Base-by-base conservation (phyloP, 2,888 invertebrate species). In the Drosophila borborema region DNA sequence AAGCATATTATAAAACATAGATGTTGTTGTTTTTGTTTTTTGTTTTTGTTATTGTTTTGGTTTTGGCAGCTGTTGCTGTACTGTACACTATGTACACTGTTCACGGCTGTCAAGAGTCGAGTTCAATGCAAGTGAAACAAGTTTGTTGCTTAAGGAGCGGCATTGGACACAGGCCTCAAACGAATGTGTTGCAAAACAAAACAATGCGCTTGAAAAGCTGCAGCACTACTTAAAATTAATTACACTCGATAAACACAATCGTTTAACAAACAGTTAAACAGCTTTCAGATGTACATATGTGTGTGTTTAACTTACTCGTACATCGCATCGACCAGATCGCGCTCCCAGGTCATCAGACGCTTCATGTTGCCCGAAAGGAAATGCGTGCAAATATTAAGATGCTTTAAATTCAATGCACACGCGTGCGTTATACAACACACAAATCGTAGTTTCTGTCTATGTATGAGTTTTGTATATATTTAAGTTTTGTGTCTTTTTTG, bases 261-360 rank as follows among this genome's bases (percentile, higher is more conserved):
- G 73, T 64, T 76, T 79, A 81, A 61, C 63, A 66, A 61, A 10
- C 46, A 36, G 56, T 38, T 67, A 38, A 59, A 36, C 46, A 28
- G 46, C 23, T 36, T 46, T 46, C 36, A 59, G 12, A 18, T 51
- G 8, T 49, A 31, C 2, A 0, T 23, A 1, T 14, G 23, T 51
- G 10, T 56, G 14, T 59, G 49, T 66, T 14, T 67, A 64, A 91
- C 91, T 91, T 89, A 91, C 92, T 90, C 91, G 80, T 91, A 91
- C 91, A 91, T 91, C 62, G 92, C 92, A 82, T 91, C 91, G 68
- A 91, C 91, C 60, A 91, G 83, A 80, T 91, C 91, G 51, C 91
- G 91, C 77, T 91, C 91, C 91, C 91, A 91, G 75, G 91, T 91
- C 85, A 91, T 85, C 71, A 91, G 76, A 61, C 91, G 91, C 85